Conservation (phyloP, 2,113 vertebrate genomes). For the Actenoides hombroni region DNA sequence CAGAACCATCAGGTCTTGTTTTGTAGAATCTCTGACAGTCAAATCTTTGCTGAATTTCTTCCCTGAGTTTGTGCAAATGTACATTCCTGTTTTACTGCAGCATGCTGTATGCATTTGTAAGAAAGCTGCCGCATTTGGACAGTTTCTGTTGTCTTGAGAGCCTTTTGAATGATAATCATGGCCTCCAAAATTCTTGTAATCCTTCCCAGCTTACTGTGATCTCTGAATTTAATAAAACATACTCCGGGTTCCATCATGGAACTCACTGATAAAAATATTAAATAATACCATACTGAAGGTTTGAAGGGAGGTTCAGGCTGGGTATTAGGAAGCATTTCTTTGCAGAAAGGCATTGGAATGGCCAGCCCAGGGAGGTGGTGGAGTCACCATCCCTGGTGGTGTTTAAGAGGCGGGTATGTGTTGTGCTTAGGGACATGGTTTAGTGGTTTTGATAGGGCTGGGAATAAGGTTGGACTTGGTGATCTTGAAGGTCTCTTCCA, state of each 20-base stretch:
- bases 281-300: not conserved
- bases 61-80: not conserved
- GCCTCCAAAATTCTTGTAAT: slow-evolving; percentile 29
- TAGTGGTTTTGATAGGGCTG: too few species aligned
- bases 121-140: not conserved
- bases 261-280: not conserved
- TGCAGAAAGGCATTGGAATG: too few species aligned
- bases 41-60: not conserved
- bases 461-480: too few species aligned
- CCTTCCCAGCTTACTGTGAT: not conserved
- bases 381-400: too few species aligned
- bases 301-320: too few species aligned
- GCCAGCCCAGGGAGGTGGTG: too few species aligned
- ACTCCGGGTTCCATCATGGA: not conserved
- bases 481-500: too few species aligned
- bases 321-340: too few species aligned
- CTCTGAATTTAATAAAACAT: not conserved
- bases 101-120: not conserved
- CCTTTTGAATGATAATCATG: not conserved
- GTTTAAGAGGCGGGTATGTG: too few species aligned
- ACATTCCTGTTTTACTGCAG: not conserved
- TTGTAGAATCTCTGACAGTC: not conserved
- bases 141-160: not conserved
- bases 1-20: not conserved
- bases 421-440: too few species aligned